Evolutionary conservation across 2,888 invertebrate species (phyloP).

Genomic region (Rhagium mordax): DNA sequence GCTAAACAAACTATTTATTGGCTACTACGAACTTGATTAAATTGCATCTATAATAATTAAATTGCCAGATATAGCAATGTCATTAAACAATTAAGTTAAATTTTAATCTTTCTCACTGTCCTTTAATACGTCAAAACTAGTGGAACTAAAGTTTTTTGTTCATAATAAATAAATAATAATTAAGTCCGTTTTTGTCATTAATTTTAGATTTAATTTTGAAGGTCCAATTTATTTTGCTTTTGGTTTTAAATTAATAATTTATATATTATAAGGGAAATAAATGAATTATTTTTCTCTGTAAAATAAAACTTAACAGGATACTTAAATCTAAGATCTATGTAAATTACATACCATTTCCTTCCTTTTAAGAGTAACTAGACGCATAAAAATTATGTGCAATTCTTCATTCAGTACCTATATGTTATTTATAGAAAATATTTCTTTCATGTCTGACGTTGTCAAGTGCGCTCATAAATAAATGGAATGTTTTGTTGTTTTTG

Average conservation of each 20-base stretch:
- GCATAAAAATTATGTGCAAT: slow-evolving; percentile 29
- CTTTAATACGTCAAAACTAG: not conserved
- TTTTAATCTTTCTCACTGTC: not conserved
- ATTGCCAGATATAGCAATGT: not conserved
- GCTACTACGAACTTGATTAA: not conserved
- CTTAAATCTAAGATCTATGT: slow-evolving; percentile 30
- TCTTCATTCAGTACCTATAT: not conserved
- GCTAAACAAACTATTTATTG: not conserved
- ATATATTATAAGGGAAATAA: not conserved
- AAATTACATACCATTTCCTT: slow-evolving; percentile 23
- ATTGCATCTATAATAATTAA: not conserved
- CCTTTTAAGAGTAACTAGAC: slow-evolving; percentile 21
- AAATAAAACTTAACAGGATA: slow-evolving; percentile 13
- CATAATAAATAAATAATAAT: not conserved
- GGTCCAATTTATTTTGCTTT: not conserved
- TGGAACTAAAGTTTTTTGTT: not conserved
- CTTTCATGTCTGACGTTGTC: not conserved
- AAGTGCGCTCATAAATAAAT: too few relatives aligned
- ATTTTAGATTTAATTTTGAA: too few relatives aligned
- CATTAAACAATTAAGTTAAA: not conserved
- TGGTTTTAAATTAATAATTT: not conserved
- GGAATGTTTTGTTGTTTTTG: too few relatives aligned
- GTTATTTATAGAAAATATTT: slow-evolving; percentile 3
- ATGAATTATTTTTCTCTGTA: slow-evolving; percentile 10
- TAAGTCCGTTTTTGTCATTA: too few relatives aligned